Evolutionary conservation across 2,888 invertebrate species (phyloP), one percentile per base, ranked within the genome.

Genomic region (Apeira syringaria): DNA sequence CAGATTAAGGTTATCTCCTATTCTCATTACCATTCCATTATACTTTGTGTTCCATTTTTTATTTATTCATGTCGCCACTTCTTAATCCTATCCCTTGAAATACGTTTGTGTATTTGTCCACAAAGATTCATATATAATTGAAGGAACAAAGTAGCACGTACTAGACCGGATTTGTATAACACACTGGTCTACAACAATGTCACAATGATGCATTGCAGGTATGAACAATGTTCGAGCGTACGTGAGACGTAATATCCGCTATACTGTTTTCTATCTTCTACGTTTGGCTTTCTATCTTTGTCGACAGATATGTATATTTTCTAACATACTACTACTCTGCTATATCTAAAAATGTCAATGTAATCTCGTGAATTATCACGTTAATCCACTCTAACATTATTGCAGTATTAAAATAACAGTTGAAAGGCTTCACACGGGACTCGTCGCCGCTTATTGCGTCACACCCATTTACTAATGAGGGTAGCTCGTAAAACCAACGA

Each of bases 201-300:
- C 64, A 68, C 61, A 63, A 57, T 83, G 80, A 80, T 83, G 82
- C 81, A 82, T 75, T 82, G 84, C 81, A 68, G 79, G 60, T 65
- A 58, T 54, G 49, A 56, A 59, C 57, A 59, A 61, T 66, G 63
- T 61, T 80, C 51, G 76, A 79, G 72, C 79, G 75, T 65, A 61
- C 51, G 55, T 59, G 61, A 55, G 61, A 56, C 68, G n/a, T n/a
- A n/a, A n/a, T 65, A 56, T 58, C 58, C 52, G 49, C 57, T 52
- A 48, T 55, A 53, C 51, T 28, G n/a, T n/a, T n/a, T n/a, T n/a
- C n/a, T n/a, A n/a, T n/a, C n/a, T n/a, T n/a, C n/a, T n/a, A n/a
- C 38, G 40, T 42, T 29, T 27, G 15, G 33, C 32, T 40, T 46
- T 29, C 25, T 28, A 40, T 55, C 49, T 20, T 20, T 20, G 20